Conservation (phyloP, 2,797 vertebrate genomes). For the Heteromormyrus szaboi region DNA sequence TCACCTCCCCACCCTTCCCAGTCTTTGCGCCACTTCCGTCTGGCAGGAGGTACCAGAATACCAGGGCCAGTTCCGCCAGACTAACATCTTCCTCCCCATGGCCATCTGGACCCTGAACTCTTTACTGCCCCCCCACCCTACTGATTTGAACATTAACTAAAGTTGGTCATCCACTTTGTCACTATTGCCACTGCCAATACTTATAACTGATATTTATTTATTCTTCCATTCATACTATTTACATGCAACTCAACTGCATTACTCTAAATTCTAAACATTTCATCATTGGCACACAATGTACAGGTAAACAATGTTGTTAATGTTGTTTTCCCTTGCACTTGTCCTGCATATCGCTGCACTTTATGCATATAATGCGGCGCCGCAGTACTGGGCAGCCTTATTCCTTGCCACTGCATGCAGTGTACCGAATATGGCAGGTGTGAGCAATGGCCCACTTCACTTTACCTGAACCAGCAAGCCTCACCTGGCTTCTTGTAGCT, state of each 20-base stretch:
- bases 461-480: not conserved
- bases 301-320: not conserved
- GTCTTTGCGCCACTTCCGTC: not conserved
- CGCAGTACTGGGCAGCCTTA: not conserved
- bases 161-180: not conserved
- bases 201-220: not conserved
- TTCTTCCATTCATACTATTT: not conserved
- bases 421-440: not conserved
- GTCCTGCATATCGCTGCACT: not conserved
- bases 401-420: not conserved
- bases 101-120: not conserved
- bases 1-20: not conserved
- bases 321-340: not conserved
- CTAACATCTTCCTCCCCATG: not conserved
- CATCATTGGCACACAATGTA: not conserved
- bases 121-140: not conserved
- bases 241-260: not conserved
- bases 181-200: not conserved
- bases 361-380: not conserved
- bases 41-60: not conserved
- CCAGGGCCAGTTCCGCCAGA: not conserved
- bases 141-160: not conserved
- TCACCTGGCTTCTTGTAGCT: slow-evolving; percentile 97
- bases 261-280: not conserved
- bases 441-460: not conserved